A percentile compares a stretch with the other conserved stretches of the same genome.
phyloP scores from a whole-genome alignment of 2,797 vertebrate species.

The Chrysocyon brachyurus region DNA sequence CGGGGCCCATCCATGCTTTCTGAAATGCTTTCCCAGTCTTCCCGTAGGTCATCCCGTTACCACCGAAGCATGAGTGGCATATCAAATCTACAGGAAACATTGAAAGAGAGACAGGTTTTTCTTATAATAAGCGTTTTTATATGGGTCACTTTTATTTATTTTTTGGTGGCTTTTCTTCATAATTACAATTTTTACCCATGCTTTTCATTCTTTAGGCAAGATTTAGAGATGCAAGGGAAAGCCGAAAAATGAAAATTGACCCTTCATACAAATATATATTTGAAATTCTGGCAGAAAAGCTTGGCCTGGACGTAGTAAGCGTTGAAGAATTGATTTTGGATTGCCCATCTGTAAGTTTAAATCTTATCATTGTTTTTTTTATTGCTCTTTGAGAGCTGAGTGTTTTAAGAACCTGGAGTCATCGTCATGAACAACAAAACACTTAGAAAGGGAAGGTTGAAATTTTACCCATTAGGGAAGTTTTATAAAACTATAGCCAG shows the following conservation, averaged over 20 bases:
- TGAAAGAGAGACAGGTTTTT: conserved; percentile 89
- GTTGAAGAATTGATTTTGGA: conserved; percentile 93
- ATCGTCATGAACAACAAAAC: background rate
- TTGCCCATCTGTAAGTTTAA: conserved; percentile 89
- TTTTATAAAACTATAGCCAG: background rate
- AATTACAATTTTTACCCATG: background rate
- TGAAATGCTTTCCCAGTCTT: background rate
- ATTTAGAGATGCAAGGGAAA: conserved; percentile 89
- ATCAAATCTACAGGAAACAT: conserved; percentile 83
- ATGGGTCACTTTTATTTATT: background rate
- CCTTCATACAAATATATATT: conserved; percentile 91
- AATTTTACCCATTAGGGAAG: conserved; percentile 13
- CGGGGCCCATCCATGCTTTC: background rate
- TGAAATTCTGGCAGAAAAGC: conserved; percentile 87
- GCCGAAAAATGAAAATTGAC: conserved; percentile 87
- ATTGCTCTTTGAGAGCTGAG: background rate
- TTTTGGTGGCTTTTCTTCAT: background rate
- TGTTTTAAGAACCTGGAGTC: background rate
- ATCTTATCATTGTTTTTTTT: conserved; percentile 54
- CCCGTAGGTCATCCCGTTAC: conserved; percentile 77
- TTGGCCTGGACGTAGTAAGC: conserved; percentile 85
- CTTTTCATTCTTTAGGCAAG: conserved; percentile 85
- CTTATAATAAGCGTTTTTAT: background rate
- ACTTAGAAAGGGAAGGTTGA: background rate
- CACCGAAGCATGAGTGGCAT: conserved; percentile 80